Evolutionary conservation across 2,113 vertebrate genomes (phyloP).

Genomic region (Oncorhynchus clarkii): DNA sequence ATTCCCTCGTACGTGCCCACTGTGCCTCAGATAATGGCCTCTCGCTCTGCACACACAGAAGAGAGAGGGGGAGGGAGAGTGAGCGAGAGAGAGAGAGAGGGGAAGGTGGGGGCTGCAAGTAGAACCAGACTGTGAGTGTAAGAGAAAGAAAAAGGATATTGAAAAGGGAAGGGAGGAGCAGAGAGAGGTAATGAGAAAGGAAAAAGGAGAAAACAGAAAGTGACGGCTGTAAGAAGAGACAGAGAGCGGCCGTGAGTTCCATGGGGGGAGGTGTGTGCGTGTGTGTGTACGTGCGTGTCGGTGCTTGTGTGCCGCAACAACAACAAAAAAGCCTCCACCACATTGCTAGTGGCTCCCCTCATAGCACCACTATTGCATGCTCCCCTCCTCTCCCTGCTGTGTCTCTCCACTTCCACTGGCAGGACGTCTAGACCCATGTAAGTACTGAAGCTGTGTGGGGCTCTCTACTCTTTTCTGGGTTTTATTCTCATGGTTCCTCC

Average conservation of each 20-base stretch:
- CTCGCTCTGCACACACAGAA: conserved; percentile 74
- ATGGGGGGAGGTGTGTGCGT: conserved; percentile 48
- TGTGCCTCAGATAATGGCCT: conserved; percentile 82
- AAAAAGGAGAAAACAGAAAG: conserved; percentile 68
- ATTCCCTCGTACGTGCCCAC: conserved; percentile 81
- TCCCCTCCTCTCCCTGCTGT: conserved; percentile 56
- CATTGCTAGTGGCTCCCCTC: conserved; percentile 48
- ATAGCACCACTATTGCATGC: conserved; percentile 52
- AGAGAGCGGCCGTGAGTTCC: conserved; percentile 57
- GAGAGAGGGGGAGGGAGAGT: conserved; percentile 64
- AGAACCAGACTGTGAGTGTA: conserved; percentile 71
- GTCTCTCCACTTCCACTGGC: conserved; percentile 34
- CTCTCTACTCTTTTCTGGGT: conserved; percentile 33
- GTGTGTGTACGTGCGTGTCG: conserved; percentile 47
- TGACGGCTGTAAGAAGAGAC: conserved; percentile 63
- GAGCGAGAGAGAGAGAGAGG: conserved; percentile 48
- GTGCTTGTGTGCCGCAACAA: conserved; percentile 59
- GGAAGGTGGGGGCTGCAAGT: conserved; percentile 64
- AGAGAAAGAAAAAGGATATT: conserved; percentile 73
- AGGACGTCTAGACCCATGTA: conserved; percentile 63
- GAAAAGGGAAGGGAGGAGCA: conserved; percentile 76
- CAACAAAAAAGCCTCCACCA: conserved; percentile 26
- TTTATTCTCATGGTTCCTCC: conserved; percentile 52
- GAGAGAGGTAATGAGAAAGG: conserved; percentile 74
- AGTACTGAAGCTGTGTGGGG: conserved; percentile 51